These are phyloP conservation scores for Chelon auratus DNA, from an alignment of 2,797 vertebrate genomes.

Conservation along the genomic window DNA sequence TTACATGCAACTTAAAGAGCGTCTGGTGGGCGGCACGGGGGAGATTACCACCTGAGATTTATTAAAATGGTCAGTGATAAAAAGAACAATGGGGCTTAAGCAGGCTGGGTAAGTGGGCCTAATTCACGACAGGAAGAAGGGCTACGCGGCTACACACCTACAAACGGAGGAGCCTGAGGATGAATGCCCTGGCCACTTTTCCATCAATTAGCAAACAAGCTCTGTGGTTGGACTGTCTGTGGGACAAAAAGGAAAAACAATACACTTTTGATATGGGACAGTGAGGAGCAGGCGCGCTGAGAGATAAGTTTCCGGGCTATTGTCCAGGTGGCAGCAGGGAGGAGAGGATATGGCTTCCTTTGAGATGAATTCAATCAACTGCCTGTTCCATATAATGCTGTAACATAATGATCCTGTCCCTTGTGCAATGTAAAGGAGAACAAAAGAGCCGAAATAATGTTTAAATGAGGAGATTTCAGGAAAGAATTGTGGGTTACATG, in stretches of 20 bases:
- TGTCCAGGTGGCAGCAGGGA: conserved; percentile 63
- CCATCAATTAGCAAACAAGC: conserved; percentile 93
- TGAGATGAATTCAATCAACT: conserved; percentile 66
- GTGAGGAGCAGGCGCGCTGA: conserved; percentile 57
- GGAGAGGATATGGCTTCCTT: conserved; percentile 48
- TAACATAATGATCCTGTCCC: conserved; percentile 45
- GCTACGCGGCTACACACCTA: conserved; percentile 86
- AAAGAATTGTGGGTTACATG: conserved; percentile 10
- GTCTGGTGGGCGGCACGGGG: conserved; percentile 84
- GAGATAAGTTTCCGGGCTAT: conserved; percentile 76
- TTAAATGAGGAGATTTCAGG: background rate
- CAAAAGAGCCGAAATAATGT: conserved; percentile 18
- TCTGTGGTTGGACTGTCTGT: conserved; percentile 90
- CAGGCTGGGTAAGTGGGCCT: conserved; percentile 58
- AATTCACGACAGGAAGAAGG: conserved; percentile 83
- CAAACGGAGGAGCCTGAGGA: conserved; percentile 90
- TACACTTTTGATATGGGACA: conserved; percentile 73
- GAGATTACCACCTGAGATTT: conserved; percentile 95
- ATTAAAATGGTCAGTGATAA: conserved; percentile 95
- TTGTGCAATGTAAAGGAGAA: conserved; percentile 23
- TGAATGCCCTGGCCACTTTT: conserved; percentile 89
- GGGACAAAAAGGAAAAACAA: conserved; percentile 59
- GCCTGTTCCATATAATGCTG: conserved; percentile 48
- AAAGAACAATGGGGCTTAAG: conserved; percentile 91
- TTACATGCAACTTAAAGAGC: conserved; percentile 81